Evolutionary conservation across 2,797 vertebrate species (phyloP).

Genomic region (Gallinago stenura): DNA sequence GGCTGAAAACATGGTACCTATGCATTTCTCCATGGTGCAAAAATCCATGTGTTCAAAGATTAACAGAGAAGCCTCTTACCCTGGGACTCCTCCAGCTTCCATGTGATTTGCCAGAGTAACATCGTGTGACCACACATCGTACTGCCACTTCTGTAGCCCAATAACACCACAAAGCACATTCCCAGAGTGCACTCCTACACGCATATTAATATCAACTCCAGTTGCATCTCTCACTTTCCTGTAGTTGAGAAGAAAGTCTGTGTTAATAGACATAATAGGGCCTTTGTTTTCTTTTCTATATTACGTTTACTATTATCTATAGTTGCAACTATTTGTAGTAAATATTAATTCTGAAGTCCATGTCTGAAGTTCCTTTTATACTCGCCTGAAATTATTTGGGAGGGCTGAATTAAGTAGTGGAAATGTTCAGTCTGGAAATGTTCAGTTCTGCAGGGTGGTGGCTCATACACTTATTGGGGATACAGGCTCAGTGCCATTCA

Average conservation of each 20-base stretch:
- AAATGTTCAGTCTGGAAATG: not conserved
- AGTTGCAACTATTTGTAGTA: not conserved
- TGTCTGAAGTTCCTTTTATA: not conserved
- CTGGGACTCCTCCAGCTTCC: slow-evolving; percentile 97
- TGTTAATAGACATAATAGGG: not conserved
- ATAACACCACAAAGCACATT: slow-evolving; percentile 97
- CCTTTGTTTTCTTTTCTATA: not conserved
- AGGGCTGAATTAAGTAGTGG: not conserved
- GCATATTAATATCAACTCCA: slow-evolving; percentile 97
- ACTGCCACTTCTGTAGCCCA: slow-evolving; percentile 98
- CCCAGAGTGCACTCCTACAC: slow-evolving; percentile 96
- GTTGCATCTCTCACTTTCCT: slow-evolving; percentile 98
- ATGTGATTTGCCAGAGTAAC: slow-evolving; percentile 98
- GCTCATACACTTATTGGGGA: not conserved
- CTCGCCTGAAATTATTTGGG: not conserved
- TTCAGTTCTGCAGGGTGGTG: not conserved
- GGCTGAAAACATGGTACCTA: not conserved
- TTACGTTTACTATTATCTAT: not conserved
- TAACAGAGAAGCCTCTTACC: slow-evolving; percentile 81
- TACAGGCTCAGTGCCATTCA: not conserved
- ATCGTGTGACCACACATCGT: slow-evolving; percentile 98
- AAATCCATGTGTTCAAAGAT: not conserved
- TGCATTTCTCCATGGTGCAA: not conserved
- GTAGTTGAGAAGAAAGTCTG: not conserved
- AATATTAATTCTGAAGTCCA: not conserved